Conservation (phyloP, 1,140 invertebrate genomes). For the Thaumatotibia leucotreta region DNA sequence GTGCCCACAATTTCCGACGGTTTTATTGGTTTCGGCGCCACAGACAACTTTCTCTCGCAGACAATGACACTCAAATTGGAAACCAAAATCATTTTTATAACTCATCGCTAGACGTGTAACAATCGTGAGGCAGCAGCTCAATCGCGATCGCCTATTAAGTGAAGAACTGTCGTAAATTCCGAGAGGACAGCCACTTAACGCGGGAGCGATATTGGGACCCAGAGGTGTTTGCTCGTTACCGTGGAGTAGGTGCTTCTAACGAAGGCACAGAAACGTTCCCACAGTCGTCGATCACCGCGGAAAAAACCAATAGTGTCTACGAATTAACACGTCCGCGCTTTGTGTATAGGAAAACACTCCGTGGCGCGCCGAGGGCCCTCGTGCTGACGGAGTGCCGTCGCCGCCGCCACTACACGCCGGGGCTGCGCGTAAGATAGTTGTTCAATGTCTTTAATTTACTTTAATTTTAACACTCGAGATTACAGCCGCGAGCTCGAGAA, state of each 20-base stretch:
- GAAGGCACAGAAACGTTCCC: slow-evolving; percentile 70
- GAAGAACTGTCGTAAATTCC: slow-evolving; percentile 59
- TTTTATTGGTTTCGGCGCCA: slow-evolving; percentile 73
- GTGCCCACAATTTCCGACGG: slow-evolving; percentile 46
- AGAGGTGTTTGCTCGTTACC: slow-evolving; percentile 67
- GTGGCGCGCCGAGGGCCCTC: slow-evolving; percentile 56
- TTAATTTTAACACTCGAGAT: slow-evolving; percentile 57
- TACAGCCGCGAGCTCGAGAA: slow-evolving; percentile 33
- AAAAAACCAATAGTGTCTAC: slow-evolving; percentile 71
- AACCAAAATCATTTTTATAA: slow-evolving; percentile 70
- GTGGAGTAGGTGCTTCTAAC: slow-evolving; percentile 64
- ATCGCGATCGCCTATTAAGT: slow-evolving; percentile 48
- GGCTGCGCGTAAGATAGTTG: slow-evolving; percentile 58
- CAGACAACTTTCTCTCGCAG: slow-evolving; percentile 66
- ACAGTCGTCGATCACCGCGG: slow-evolving; percentile 69
- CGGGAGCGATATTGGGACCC: slow-evolving; percentile 59
- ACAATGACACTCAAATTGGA: slow-evolving; percentile 70
- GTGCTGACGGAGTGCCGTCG: slow-evolving; percentile 67
- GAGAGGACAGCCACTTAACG: slow-evolving; percentile 57
- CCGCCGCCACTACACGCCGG: slow-evolving; percentile 36
- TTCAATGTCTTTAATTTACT: slow-evolving; percentile 67
- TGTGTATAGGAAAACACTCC: slow-evolving; percentile 73
- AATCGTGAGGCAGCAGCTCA: slow-evolving; percentile 39
- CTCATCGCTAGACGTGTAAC: slow-evolving; percentile 34
- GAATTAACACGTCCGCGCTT: slow-evolving; percentile 73